Base-by-base conservation (phyloP, 2,113 vertebrate species). In the Anoura caudifer region DNA sequence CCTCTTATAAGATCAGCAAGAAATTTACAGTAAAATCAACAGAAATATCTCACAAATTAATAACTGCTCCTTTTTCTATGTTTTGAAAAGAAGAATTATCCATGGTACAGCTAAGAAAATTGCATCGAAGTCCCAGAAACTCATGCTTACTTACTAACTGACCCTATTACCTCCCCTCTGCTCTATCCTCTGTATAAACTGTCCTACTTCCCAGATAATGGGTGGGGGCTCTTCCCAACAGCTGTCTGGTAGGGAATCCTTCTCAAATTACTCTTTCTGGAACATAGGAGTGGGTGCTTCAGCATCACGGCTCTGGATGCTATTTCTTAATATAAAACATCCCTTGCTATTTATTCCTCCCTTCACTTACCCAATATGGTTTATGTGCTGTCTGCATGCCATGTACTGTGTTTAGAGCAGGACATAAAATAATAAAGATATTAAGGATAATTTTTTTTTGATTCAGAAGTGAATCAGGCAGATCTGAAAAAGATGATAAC, bases 11-110 rank as follows among this genome's bases (percentile, higher is more conserved):
- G 28, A 72, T 79, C 59, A 92, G 38, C 9, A 59, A 9, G 28
- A 97, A 96, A 90, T 92, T 73, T 59, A 87, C 86, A 86, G 83
- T 9, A 63, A 97, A 97, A 96, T 47, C 56, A 54, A 81, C 87
- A 94, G 85, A 97, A 76, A 47, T 38, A 88, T 81, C 81, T 90
- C 14, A 33, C 65, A 33, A 95, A 56, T 87, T 90, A 87, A 52
- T n/a, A 87, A 80, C 96, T 50, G 54, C 73, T 43, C 63, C n/a
- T 95, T 93, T 76, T 94, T 50, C 77, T 96, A 85, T 93, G 83
- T n/a, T 54, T 41, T 41, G 72, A 89, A 96, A 97, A 70, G 19
- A 93, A 4, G 0, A 73, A 80, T 91, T 97, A 91, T 36, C 50
- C 85, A 13, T 31, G 76, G 22, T 63, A 3, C 24, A 80, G 26